Conservation (phyloP, 2,888 invertebrate genomes). For the Tholera decimalis region DNA sequence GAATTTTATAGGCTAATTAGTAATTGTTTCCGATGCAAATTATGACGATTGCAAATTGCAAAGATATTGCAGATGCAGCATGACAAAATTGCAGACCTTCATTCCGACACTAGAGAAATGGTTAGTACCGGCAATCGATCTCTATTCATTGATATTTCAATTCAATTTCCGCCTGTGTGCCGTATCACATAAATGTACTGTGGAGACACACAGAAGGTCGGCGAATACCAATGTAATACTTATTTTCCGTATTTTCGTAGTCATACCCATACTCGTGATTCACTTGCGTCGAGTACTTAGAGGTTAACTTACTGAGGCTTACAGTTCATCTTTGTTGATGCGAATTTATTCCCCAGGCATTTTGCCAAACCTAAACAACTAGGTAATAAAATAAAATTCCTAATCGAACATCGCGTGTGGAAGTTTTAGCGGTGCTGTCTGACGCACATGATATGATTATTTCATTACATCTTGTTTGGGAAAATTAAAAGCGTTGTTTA, state of each 20-base stretch:
- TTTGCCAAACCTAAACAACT: slow-evolving; percentile 74
- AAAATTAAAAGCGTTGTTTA: slow-evolving; percentile 36
- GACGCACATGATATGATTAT: slow-evolving; percentile 66
- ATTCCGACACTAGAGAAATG: no score
- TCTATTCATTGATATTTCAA: no score
- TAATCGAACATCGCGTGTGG: slow-evolving; percentile 69
- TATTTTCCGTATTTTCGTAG: slow-evolving; percentile 4
- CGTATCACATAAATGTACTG: no score
- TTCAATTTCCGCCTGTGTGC: no score
- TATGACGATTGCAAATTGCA: no score
- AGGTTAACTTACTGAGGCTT: slow-evolving; percentile 47
- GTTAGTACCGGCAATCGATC: no score
- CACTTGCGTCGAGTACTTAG: slow-evolving; percentile 9
- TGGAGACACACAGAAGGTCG: background rate
- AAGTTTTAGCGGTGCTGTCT: slow-evolving; percentile 73
- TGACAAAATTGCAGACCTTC: no score
- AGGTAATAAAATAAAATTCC: slow-evolving; percentile 74
- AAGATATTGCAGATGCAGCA: no score
- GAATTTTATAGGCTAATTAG: no score
- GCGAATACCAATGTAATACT: no score
- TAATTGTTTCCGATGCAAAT: no score
- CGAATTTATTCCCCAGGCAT: slow-evolving; percentile 69
- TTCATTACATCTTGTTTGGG: slow-evolving; percentile 36
- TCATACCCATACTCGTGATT: slow-evolving; percentile 15
- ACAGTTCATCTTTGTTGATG: slow-evolving; percentile 57